Evolutionary conservation across 2,888 invertebrate genomes (phyloP).

Genomic region (Fabriciana adippe): DNA sequence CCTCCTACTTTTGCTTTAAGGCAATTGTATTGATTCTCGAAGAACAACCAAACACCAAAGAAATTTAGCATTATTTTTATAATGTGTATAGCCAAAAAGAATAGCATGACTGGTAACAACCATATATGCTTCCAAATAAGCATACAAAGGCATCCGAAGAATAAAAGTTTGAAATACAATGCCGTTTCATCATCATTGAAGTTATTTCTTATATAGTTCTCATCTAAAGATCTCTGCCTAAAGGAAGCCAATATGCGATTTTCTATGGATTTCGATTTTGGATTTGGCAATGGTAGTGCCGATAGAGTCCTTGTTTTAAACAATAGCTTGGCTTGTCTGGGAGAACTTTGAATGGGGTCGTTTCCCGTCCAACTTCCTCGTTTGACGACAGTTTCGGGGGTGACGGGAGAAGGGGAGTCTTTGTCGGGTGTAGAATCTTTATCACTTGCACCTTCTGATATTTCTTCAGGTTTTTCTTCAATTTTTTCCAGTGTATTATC

Average conservation of each 20-base stretch:
- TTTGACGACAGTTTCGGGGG: slow-evolving; percentile 58
- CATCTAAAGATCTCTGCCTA: slow-evolving; percentile 69
- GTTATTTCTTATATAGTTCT: slow-evolving; percentile 70
- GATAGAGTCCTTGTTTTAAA: slow-evolving; percentile 76
- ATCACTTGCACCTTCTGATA: slow-evolving; percentile 53
- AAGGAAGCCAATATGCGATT: slow-evolving; percentile 68
- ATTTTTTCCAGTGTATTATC: slow-evolving; percentile 41
- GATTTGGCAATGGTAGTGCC: slow-evolving; percentile 64
- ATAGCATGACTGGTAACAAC: slow-evolving; percentile 88
- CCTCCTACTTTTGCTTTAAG: slow-evolving; percentile 62
- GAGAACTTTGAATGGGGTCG: slow-evolving; percentile 58
- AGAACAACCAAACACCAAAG: slow-evolving; percentile 78
- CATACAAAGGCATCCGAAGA: slow-evolving; percentile 92
- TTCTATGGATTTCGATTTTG: slow-evolving; percentile 63
- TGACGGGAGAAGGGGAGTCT: slow-evolving; percentile 59
- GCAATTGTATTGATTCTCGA: slow-evolving; percentile 70
- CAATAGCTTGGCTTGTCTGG: slow-evolving; percentile 69
- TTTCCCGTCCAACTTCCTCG: slow-evolving; percentile 62
- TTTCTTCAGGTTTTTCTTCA: slow-evolving; percentile 57
- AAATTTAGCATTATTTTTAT: slow-evolving; percentile 78
- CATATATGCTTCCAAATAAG: slow-evolving; percentile 93
- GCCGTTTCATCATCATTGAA: slow-evolving; percentile 84
- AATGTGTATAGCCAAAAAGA: slow-evolving; percentile 88
- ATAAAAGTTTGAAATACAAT: slow-evolving; percentile 88
- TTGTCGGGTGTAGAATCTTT: slow-evolving; percentile 66